These are phyloP conservation scores for Phalanger gymnotis DNA, from an alignment of 2,797 vertebrate species.

Conservation along the genomic window DNA sequence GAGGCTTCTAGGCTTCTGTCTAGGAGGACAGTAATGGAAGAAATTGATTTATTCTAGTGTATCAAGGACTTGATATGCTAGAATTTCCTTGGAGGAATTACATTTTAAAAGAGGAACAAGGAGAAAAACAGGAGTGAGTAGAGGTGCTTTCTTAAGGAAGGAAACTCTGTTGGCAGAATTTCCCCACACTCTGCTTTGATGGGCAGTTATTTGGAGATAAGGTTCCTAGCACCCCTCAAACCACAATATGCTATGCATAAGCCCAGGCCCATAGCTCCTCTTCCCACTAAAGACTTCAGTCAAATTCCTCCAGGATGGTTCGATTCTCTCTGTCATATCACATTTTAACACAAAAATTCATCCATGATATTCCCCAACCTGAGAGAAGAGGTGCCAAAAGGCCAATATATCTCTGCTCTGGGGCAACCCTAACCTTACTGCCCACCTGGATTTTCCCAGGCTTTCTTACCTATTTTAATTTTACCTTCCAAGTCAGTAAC, in stretches of 20 bases:
- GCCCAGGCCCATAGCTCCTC: background rate
- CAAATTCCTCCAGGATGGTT: background rate
- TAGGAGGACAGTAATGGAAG: background rate
- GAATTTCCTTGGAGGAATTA: background rate
- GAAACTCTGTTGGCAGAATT: background rate
- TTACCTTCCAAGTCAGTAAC: background rate
- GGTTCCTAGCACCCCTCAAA: background rate
- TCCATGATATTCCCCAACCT: background rate
- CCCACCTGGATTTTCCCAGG: background rate
- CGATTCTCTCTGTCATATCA: background rate
- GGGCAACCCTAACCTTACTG: background rate
- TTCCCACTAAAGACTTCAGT: background rate
- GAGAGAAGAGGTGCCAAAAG: background rate
- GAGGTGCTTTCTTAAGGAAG: background rate
- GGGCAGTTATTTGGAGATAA: background rate
- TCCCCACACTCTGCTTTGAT: background rate
- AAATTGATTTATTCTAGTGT: background rate
- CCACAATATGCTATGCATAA: background rate
- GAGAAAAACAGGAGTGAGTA: background rate
- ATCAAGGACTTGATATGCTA: background rate
- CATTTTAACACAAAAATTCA: background rate
- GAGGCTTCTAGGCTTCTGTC: background rate
- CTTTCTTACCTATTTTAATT: background rate
- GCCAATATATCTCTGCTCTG: background rate
- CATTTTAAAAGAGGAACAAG: background rate